Evolutionary conservation across 2,888 invertebrate genomes (phyloP).

Genomic region (Electrophaes corylata): DNA sequence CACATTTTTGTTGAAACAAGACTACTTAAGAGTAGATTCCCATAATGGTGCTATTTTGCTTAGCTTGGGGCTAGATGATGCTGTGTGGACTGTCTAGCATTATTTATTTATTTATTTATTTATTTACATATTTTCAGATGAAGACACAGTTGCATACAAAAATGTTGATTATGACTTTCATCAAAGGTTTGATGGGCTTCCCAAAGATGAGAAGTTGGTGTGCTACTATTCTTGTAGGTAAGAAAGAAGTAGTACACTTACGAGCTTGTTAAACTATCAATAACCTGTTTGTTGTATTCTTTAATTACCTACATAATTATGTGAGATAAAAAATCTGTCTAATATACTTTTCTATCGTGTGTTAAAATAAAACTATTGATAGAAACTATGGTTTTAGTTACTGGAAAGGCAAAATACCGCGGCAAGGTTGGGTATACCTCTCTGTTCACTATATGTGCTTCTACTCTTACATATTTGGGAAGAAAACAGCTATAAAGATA

Average conservation of each 20-base stretch:
- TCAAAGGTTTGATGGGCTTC: conserved; percentile 92
- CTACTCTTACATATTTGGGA: conserved; percentile 96
- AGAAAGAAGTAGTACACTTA: conserved; percentile 43
- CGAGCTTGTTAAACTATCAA: not conserved
- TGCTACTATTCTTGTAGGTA: conserved; percentile 97
- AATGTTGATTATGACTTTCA: conserved; percentile 92
- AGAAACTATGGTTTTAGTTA: conserved; percentile 89
- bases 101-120: too few species aligned
- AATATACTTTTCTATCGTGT: too few species aligned
- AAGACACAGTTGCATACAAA: conserved; percentile 92
- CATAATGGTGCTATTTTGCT: too few species aligned
- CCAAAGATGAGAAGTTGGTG: conserved; percentile 97
- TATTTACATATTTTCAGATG: conserved; percentile 89
- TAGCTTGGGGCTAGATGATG: too few species aligned
- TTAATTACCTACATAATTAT: not conserved
- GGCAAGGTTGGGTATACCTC: conserved; percentile 99
- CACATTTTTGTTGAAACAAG: too few species aligned
- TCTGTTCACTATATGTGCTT: conserved; percentile 98
- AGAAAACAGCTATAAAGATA: conserved; percentile 93
- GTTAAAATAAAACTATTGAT: not conserved
- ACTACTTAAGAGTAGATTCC: too few species aligned
- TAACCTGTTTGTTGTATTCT: not conserved
- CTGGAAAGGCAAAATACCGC: conserved; percentile 95
- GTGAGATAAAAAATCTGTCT: too few species aligned
- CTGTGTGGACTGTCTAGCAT: too few species aligned